A percentile compares a stretch with the other conserved stretches of the same genome.
Conservation (phyloP, 2,888 invertebrate species). For the Acronicta psi region DNA sequence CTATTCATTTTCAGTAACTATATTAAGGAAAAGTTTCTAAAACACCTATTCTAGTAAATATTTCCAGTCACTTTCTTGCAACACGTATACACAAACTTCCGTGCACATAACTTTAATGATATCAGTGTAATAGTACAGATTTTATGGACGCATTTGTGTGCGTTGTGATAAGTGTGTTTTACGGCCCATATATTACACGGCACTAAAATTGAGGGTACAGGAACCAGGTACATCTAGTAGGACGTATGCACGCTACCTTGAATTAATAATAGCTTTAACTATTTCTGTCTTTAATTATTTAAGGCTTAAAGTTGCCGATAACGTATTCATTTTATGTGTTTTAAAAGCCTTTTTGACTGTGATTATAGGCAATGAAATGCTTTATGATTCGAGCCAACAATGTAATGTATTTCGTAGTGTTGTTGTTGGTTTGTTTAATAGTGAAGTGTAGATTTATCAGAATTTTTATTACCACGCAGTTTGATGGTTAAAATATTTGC, state of each 20-base stretch:
- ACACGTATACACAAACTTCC: slow-evolving; percentile 27
- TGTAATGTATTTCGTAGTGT: slow-evolving; percentile 14
- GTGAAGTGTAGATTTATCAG: neutral
- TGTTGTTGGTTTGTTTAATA: slow-evolving; percentile 8
- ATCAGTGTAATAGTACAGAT: slow-evolving; percentile 49
- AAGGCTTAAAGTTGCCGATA: slow-evolving; percentile 36
- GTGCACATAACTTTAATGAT: slow-evolving; percentile 34
- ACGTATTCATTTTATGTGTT: slow-evolving; percentile 39
- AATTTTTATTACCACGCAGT: neutral
- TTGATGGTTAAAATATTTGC: neutral
- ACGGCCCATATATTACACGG: slow-evolving; percentile 77
- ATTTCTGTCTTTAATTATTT: slow-evolving; percentile 44
- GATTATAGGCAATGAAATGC: slow-evolving; percentile 9
- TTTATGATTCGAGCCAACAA: slow-evolving; percentile 6
- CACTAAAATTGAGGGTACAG: slow-evolving; percentile 72
- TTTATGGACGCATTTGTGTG: slow-evolving; percentile 76
- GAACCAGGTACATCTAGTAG: slow-evolving; percentile 52
- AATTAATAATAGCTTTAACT: slow-evolving; percentile 58
- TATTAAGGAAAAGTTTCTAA: no score
- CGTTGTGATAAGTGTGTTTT: slow-evolving; percentile 81
- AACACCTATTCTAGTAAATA: neutral
- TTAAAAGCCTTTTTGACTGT: slow-evolving; percentile 21
- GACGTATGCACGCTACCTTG: slow-evolving; percentile 58
- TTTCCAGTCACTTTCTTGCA: neutral
- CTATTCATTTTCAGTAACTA: neutral